These are phyloP conservation scores for Lithobius niger DNA, from an alignment of 1,140 invertebrate genomes.

Conservation along the genomic window DNA sequence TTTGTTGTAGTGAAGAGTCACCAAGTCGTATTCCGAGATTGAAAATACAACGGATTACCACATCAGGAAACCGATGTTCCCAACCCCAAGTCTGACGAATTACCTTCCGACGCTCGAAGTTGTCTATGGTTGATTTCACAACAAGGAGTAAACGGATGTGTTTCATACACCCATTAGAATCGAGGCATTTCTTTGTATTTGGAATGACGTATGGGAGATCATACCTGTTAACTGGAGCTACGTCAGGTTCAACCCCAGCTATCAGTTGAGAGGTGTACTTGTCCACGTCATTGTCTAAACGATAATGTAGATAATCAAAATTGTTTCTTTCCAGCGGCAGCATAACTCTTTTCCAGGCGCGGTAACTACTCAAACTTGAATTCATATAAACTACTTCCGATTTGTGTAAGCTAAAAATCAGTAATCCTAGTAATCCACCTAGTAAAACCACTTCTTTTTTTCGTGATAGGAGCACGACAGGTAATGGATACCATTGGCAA, in stretches of 20 bases:
- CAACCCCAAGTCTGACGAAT: constrained; percentile 76
- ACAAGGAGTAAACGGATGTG: constrained; percentile 34
- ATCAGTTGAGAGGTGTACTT: constrained; percentile 36
- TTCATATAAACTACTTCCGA: no score
- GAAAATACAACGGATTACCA: constrained; percentile 60
- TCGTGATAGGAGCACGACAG: no score
- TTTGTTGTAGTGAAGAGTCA: constrained; percentile 14
- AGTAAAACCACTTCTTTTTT: no score
- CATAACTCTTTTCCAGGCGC: no score
- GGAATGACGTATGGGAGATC: constrained; percentile 21
- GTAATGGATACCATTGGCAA: no score
- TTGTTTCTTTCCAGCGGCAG: no score
- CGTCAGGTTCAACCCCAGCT: constrained; percentile 35
- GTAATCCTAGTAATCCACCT: no score
- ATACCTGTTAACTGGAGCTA: constrained; percentile 28
- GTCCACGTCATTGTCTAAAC: constrained; percentile 36
- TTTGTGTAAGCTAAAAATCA: no score
- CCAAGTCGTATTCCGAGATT: constrained; percentile 46
- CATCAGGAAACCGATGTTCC: constrained; percentile 58
- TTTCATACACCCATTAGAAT: constrained; percentile 12
- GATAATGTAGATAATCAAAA: no score
- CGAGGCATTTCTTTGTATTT: constrained; percentile 23
- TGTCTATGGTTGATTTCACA: constrained; percentile 63
- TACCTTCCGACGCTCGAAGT: constrained; percentile 51
- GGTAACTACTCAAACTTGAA: no score